A percentile compares a stretch with the other conserved stretches of the same genome.
Conservation (phyloP, 2,888 invertebrate species). For the Psococerastis gibbosa region DNA sequence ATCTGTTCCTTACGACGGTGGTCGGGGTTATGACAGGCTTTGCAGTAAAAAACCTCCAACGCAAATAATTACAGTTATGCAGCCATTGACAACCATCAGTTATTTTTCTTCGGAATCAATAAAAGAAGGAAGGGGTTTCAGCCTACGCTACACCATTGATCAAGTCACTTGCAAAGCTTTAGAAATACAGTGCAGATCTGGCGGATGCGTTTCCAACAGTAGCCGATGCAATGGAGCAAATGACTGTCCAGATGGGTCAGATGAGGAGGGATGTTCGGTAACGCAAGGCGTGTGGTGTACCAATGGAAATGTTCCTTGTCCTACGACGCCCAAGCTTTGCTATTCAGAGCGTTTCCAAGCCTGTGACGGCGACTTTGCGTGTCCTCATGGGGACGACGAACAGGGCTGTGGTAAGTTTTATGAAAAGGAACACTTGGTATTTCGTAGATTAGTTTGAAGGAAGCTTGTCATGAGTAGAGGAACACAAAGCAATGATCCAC, state of each 20-base stretch:
- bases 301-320: constrained; percentile 16
- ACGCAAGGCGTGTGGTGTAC: constrained; percentile 10
- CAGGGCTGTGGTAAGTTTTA: constrained; percentile 18
- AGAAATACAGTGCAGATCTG: constrained; percentile 25
- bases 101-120: constrained; percentile 16
- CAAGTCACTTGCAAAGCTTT: constrained; percentile 1
- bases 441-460: neutral
- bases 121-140: constrained; percentile 15
- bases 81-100: constrained; percentile 15
- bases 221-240: constrained; percentile 27
- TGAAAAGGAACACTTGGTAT: neutral
- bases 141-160: constrained; percentile 13
- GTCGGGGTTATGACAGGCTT: constrained; percentile 13
- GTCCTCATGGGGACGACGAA: constrained; percentile 20
- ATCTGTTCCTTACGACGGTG: constrained; percentile 15
- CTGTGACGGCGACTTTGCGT: constrained; percentile 18
- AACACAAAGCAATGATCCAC: no score
- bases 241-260: constrained; percentile 27
- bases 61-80: constrained; percentile 13
- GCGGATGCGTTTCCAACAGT: constrained; percentile 25
- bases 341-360: constrained; percentile 16
- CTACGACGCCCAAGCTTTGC: constrained; percentile 14
- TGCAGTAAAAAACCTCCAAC: constrained; percentile 15
- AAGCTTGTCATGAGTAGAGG: no score
- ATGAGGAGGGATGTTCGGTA: constrained; percentile 24